Percentiles rank a stretch among this genome's conserved stretches.
Conservation (phyloP, 2,113 vertebrate species). For the Hyperopisus bebe region DNA sequence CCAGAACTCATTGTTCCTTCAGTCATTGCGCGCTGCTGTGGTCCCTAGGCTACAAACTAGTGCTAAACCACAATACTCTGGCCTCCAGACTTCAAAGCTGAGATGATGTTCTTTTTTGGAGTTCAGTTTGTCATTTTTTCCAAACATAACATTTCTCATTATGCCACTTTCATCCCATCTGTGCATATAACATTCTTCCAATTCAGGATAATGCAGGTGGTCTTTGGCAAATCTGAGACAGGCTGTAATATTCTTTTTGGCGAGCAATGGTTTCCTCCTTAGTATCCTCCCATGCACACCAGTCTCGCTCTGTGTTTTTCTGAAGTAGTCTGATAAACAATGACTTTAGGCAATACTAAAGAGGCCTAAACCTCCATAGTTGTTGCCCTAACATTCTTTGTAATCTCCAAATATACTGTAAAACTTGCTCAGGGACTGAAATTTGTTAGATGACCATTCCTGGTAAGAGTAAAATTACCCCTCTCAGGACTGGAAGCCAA, state of each 20-base stretch:
- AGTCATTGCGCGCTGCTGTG: neutral
- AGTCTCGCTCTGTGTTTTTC: neutral
- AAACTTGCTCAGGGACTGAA: neutral
- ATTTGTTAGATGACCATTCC: neutral
- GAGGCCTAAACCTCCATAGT: neutral
- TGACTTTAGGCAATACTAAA: neutral
- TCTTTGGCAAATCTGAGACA: neutral
- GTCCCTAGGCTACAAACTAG: neutral
- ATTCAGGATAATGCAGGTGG: neutral
- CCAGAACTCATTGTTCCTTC: neutral
- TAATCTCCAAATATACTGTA: neutral
- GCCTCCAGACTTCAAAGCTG: neutral
- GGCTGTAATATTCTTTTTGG: neutral
- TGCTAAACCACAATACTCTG: neutral
- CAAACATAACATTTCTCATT: constrained; percentile 4
- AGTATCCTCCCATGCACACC: neutral
- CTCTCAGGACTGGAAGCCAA: neutral
- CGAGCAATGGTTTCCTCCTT: neutral
- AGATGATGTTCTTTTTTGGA: neutral
- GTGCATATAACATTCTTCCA: neutral
- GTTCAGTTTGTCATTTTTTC: neutral
- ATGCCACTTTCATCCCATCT: neutral
- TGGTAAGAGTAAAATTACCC: neutral
- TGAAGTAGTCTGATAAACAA: neutral
- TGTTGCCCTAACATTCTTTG: neutral